These are phyloP conservation scores for Paracanthobrama guichenoti DNA, from an alignment of 2,113 vertebrate genomes.

Conservation along the genomic window DNA sequence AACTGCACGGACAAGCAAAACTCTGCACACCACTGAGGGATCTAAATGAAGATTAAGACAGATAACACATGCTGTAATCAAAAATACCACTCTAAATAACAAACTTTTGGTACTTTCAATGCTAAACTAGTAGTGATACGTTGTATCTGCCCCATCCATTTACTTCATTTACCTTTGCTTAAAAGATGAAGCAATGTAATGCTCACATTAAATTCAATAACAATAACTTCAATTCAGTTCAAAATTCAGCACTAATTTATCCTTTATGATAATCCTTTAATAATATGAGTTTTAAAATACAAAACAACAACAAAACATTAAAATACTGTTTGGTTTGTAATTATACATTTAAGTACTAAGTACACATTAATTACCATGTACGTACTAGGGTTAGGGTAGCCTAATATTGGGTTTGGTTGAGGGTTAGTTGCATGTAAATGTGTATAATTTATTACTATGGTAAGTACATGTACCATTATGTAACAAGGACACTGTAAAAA, in stretches of 20 bases:
- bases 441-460: too few species aligned
- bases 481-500: too few species aligned
- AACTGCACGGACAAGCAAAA: conserved; percentile 80
- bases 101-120: background rate
- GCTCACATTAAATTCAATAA: background rate
- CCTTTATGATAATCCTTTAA: background rate
- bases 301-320: too few species aligned
- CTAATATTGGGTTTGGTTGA: too few species aligned
- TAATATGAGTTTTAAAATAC: too few species aligned
- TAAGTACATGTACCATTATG: too few species aligned
- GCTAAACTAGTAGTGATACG: background rate
- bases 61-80: conserved; percentile 49
- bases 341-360: too few species aligned
- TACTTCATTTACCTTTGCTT: background rate
- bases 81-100: background rate
- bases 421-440: too few species aligned
- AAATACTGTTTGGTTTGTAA: too few species aligned
- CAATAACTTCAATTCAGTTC: background rate
- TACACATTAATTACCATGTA: too few species aligned
- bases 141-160: background rate
- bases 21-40: conserved; percentile 90
- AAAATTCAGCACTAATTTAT: background rate
- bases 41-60: conserved; percentile 66
- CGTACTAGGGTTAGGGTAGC: too few species aligned
- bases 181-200: background rate